Evolutionary conservation across 2,888 invertebrate genomes (phyloP).

Genomic region (Sialis fuliginosa): DNA sequence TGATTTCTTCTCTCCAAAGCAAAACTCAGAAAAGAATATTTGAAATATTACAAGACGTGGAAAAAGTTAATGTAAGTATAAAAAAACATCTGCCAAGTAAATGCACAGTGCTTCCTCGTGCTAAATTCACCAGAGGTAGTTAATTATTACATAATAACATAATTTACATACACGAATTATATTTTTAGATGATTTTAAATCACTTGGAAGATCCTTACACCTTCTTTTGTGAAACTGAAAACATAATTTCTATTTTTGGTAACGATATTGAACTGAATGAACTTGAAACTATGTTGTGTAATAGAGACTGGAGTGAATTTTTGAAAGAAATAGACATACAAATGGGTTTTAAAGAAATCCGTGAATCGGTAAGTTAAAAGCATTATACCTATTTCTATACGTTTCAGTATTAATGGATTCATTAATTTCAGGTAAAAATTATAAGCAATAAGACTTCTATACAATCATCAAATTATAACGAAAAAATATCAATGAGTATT

Average conservation of each 20-base stretch:
- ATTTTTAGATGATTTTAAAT: conserved; percentile 24
- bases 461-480: too few species aligned
- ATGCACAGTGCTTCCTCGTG: too few species aligned
- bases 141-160: not conserved
- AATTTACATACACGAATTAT: conserved; percentile 1
- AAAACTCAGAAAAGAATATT: conserved; percentile 23
- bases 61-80: conserved; percentile 25
- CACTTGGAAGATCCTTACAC: conserved; percentile 24
- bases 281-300: conserved; percentile 22
- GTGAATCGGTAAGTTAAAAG: conserved; percentile 23
- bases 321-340: conserved; percentile 23
- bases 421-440: conserved; percentile 3
- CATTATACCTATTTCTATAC: too few species aligned
- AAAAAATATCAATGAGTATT: too few species aligned
- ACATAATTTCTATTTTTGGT: conserved; percentile 24
- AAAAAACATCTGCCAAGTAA: too few species aligned
- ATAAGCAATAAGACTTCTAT: not conserved
- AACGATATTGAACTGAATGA: conserved; percentile 20
- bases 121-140: too few species aligned
- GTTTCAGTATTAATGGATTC: too few species aligned
- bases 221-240: conserved; percentile 26
- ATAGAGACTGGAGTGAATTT: conserved; percentile 26
- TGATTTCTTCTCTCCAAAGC: conserved; percentile 21
- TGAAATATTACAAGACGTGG: conserved; percentile 28
- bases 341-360: conserved; percentile 28